phyloP scores from a whole-genome alignment of 2,113 vertebrate species.

The Symphodus melops region DNA sequence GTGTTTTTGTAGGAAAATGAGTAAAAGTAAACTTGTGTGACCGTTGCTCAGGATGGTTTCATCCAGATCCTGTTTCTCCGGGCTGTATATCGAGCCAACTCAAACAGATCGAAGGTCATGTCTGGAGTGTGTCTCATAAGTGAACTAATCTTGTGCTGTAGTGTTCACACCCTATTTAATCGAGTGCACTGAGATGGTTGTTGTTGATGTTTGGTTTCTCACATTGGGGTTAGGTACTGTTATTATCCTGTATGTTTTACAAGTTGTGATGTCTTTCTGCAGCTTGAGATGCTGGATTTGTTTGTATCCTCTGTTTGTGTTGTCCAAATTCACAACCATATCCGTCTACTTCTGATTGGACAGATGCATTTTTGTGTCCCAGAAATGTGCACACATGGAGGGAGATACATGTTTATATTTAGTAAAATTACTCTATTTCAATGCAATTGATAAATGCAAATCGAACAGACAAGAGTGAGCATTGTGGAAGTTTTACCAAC shows the following conservation, averaged over 20 bases:
- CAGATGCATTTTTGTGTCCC: neutral
- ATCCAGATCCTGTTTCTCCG: neutral
- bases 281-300: neutral
- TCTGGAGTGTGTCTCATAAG: neutral
- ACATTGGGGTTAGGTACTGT: neutral
- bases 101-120: neutral
- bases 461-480: neutral
- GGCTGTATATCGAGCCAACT: neutral
- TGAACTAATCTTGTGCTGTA: neutral
- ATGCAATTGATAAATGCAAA: neutral
- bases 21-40: neutral
- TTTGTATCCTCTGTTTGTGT: neutral
- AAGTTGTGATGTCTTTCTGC: neutral
- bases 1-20: slow-evolving; percentile 3
- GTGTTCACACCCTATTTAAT: neutral
- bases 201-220: neutral
- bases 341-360: neutral
- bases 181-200: neutral
- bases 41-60: neutral
- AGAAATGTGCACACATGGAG: neutral
- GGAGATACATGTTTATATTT: neutral
- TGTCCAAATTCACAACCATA: neutral
- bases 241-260: neutral
- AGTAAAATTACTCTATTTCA: neutral
- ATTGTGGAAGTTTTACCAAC: neutral